phyloP scores from a whole-genome alignment of 2,113 vertebrate genomes.

The Panthera leo region DNA sequence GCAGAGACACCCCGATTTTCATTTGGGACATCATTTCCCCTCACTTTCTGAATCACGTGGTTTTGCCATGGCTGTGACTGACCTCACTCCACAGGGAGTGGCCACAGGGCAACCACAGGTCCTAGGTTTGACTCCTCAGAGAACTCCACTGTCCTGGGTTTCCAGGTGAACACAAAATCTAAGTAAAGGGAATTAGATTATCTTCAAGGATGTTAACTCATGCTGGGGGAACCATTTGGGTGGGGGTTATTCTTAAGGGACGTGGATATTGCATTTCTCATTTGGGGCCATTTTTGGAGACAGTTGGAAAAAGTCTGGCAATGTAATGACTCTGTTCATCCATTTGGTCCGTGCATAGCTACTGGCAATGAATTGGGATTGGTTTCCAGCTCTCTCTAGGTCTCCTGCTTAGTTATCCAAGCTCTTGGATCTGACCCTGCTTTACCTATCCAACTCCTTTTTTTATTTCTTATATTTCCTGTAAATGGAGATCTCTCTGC shows the following conservation, averaged over 20 bases:
- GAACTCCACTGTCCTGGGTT: not conserved
- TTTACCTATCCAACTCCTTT: not conserved
- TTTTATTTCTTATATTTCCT: too few relatives aligned
- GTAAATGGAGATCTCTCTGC: not conserved
- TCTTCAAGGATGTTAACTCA: not conserved
- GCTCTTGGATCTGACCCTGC: not conserved
- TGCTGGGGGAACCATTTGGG: not conserved
- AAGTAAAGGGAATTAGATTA: not conserved
- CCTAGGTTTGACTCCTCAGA: not conserved
- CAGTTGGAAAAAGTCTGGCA: not conserved
- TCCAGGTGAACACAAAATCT: not conserved
- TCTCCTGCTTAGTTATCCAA: not conserved
- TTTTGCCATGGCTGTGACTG: not conserved
- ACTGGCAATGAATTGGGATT: too few relatives aligned
- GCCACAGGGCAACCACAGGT: not conserved
- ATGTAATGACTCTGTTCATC: not conserved
- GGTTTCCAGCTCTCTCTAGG: not conserved
- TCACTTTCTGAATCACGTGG: not conserved
- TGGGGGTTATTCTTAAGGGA: not conserved
- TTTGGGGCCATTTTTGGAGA: not conserved
- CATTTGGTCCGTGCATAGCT: not conserved
- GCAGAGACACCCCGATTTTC: not conserved
- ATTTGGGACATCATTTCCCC: not conserved
- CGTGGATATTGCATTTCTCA: not conserved
- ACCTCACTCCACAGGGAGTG: not conserved